Evolutionary conservation across 2,888 invertebrate species (phyloP), one percentile per base, ranked within the genome.

Genomic region (Drosophila anomalata): DNA sequence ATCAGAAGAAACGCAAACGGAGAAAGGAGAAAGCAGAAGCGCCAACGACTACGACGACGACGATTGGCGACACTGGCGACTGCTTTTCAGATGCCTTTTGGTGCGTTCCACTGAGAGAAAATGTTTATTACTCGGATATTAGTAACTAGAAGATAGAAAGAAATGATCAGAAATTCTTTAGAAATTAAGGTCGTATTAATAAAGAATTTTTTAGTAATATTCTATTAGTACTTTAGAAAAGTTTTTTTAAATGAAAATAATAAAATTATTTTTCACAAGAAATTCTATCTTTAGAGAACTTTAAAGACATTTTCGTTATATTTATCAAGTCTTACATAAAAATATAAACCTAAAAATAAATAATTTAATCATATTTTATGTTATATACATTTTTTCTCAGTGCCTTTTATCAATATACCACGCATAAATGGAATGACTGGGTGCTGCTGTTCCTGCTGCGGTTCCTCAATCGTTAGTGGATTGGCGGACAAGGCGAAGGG

Each of bases 351-450:
- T n/a, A n/a, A n/a, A n/a, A n/a, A n/a, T n/a, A n/a, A n/a, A n/a
- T n/a, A n/a, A n/a, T n/a, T n/a, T n/a, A n/a, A n/a, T n/a, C n/a
- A n/a, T n/a, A n/a, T n/a, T n/a, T n/a, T n/a, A n/a, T n/a, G n/a
- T n/a, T n/a, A n/a, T n/a, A n/a, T n/a, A n/a, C n/a, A n/a, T n/a
- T 41, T 44, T 29, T 3, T 55, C 5, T 29, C 63, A 79, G 86
- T 88, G 87, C 67, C 74, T 50, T 77, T 86, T 86, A 88, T 83
- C 88, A 84, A 86, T 88, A 79, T 78, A 75, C 67, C 71, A 82
- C 73, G 77, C 86, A 73, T 75, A 67, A 63, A 73, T 63, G 75
- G 79, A 74, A 71, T 74, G 66, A 66, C 74, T 70, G 76, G 58
- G 62, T 69, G 67, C 70, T 79, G 60, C 73, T 83, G 84, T 78